phyloP scores from a whole-genome alignment of 2,888 invertebrate genomes.

The Chirona hameri region DNA sequence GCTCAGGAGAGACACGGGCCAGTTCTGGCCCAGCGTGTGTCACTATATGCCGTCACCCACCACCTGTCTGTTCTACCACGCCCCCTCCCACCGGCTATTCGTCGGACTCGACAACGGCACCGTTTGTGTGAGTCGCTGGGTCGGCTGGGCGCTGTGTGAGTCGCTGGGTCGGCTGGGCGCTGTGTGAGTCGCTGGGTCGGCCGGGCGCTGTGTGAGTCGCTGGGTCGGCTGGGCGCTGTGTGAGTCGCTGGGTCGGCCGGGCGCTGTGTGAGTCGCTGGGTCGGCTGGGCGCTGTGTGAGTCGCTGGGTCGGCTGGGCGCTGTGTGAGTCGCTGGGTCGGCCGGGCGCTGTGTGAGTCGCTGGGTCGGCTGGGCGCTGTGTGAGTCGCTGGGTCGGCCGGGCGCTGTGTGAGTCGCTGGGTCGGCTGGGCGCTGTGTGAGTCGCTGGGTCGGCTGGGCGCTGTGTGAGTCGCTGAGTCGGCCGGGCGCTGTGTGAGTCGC shows the following conservation, averaged over 20 bases:
- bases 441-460: no score
- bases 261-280: no score
- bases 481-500: neutral
- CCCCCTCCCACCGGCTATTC: slow-evolving; percentile 81
- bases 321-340: no score
- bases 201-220: neutral
- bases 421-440: neutral
- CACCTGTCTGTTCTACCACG: slow-evolving; percentile 80
- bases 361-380: neutral
- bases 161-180: neutral
- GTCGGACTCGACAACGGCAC: slow-evolving; percentile 96
- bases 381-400: no score
- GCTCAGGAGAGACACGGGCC: slow-evolving; percentile 94
- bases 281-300: no score
- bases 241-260: slow-evolving; percentile 44
- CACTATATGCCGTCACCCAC: slow-evolving; percentile 93
- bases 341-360: slow-evolving; percentile 54
- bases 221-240: no score
- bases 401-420: slow-evolving; percentile 52
- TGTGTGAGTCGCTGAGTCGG: slow-evolving; percentile 50
- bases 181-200: slow-evolving; percentile 50
- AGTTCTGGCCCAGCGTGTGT: slow-evolving; percentile 98
- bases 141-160: neutral
- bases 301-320: slow-evolving; percentile 29
- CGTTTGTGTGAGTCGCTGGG: slow-evolving; percentile 54